Percentiles rank a stretch among this genome's conserved stretches.
Evolutionary conservation across 2,797 vertebrate species (phyloP).

Genomic region (Acomys russatus): DNA sequence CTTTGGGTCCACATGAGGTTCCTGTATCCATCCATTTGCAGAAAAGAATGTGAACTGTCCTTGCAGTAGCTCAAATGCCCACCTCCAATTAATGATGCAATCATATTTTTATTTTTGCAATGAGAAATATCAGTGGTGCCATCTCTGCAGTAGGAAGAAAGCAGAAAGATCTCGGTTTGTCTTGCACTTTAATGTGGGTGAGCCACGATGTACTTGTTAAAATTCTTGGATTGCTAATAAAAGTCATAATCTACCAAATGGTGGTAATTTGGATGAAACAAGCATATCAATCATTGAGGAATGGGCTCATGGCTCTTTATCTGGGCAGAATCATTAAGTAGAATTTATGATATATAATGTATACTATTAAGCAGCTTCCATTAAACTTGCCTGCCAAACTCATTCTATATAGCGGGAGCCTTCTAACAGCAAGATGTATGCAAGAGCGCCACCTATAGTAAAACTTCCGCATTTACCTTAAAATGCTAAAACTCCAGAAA

Average conservation of each 20-base stretch:
- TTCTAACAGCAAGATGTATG: conserved; percentile 74
- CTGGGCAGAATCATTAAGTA: conserved; percentile 84
- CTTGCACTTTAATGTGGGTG: conserved; percentile 72
- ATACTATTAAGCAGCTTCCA: conserved; percentile 80
- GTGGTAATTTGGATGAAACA: conserved; percentile 85
- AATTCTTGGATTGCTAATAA: conserved; percentile 85
- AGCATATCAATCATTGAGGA: conserved; percentile 80
- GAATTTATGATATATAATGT: conserved; percentile 81
- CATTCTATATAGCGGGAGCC: conserved; percentile 19
- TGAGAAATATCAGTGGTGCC: conserved; percentile 64
- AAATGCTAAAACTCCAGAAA: conserved; percentile 62
- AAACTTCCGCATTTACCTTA: conserved; percentile 79
- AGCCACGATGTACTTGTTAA: conserved; percentile 81
- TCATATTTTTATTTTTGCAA: conserved; percentile 76
- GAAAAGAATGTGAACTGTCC: conserved; percentile 41
- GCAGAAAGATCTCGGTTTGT: conserved; percentile 79
- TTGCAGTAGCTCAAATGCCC: conserved; percentile 35
- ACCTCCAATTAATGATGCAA: conserved; percentile 64
- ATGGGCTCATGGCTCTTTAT: conserved; percentile 83
- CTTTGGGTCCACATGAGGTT: neutral
- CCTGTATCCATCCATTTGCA: neutral
- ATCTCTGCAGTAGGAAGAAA: conserved; percentile 71
- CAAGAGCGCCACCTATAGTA: conserved; percentile 77
- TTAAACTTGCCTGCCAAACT: conserved; percentile 81
- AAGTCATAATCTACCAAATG: conserved; percentile 84